Conservation (phyloP, 1,140 invertebrate species). For the Drosophila ironensis region DNA sequence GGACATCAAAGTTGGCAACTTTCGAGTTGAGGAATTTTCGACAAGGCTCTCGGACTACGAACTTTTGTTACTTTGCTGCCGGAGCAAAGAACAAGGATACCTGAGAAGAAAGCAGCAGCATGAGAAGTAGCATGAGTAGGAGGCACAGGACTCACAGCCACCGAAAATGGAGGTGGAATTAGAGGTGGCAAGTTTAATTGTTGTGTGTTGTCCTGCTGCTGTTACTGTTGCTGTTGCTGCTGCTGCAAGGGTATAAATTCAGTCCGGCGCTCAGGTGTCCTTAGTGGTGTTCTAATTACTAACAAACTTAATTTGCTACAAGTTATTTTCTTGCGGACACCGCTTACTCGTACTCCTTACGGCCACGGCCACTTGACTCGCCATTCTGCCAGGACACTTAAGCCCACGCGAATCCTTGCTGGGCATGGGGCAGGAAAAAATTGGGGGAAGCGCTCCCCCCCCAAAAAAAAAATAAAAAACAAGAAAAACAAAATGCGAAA, state of each 20-base stretch:
- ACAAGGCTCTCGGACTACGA: constrained; percentile 62
- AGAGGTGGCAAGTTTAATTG: constrained; percentile 61
- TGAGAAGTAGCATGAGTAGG: too few species aligned
- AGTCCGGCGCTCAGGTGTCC: constrained; percentile 67
- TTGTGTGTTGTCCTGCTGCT: constrained; percentile 60
- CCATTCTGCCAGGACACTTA: constrained; percentile 29
- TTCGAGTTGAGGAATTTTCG: constrained; percentile 79
- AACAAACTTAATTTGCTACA: constrained; percentile 80
- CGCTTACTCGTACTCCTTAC: constrained; percentile 30
- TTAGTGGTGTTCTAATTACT: constrained; percentile 80
- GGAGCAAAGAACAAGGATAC: constrained; percentile 26
- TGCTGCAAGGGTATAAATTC: constrained; percentile 21
- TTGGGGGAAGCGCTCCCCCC: too few species aligned
- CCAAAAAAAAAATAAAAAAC: too few species aligned
- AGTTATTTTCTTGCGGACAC: constrained; percentile 69
- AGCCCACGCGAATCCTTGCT: constrained; percentile 29
- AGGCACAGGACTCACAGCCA: constrained; percentile 8
- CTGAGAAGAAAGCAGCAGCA: constrained; percentile 15
- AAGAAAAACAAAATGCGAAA: too few species aligned
- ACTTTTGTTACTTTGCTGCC: constrained; percentile 66
- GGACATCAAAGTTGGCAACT: constrained; percentile 76
- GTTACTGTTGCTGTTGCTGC: neutral
- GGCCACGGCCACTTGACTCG: constrained; percentile 27
- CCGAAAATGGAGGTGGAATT: constrained; percentile 29
- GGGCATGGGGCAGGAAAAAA: too few species aligned